Percentiles rank a stretch among this genome's conserved stretches.
Evolutionary conservation across 37 sponge, comb jelly and placozoan species (phyloP).

Genomic region (Aplysina aerophoba): DNA sequence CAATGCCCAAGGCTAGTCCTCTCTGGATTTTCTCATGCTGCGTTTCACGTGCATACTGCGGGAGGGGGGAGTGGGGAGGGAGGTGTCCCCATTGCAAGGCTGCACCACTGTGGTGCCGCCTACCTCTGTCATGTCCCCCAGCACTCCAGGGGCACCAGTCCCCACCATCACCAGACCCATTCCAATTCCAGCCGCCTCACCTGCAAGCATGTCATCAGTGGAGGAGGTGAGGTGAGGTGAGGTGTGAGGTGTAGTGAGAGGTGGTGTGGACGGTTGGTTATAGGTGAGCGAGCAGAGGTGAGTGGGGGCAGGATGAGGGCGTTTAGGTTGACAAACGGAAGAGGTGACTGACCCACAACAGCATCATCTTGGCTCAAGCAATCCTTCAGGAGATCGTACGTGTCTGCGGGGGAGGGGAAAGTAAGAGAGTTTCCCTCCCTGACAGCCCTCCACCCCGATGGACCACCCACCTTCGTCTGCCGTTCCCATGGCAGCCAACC

Average conservation of each 20-base stretch:
- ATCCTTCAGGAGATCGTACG: conserved; percentile 88
- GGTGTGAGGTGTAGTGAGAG: too few species aligned
- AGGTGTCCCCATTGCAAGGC: too few species aligned
- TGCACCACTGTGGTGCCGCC: background rate
- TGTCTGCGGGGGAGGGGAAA: conserved; percentile 38
- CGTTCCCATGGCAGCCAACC: conserved; percentile 97
- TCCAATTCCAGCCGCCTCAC: conserved; percentile 94
- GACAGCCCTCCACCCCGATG: background rate
- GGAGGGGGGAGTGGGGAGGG: background rate
- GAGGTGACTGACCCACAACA: conserved; percentile 86
- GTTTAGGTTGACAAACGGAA: too few species aligned
- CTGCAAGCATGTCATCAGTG: background rate
- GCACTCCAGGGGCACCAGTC: conserved; percentile 35
- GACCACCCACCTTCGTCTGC: conserved; percentile 52
- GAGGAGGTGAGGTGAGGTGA: too few species aligned
- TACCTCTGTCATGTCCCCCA: conserved; percentile 88
- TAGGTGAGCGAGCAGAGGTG: too few species aligned
- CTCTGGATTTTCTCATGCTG: conserved; percentile 98
- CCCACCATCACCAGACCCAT: conserved; percentile 99
- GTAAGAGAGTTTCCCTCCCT: background rate
- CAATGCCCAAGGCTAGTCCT: conserved; percentile 93
- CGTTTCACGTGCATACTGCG: conserved; percentile 91
- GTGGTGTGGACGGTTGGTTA: too few species aligned
- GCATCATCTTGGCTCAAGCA: conserved; percentile 95
- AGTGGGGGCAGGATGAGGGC: too few species aligned